These are phyloP conservation scores for Drosophila ogumai DNA, from an alignment of 1,140 invertebrate genomes.

Conservation along the genomic window DNA sequence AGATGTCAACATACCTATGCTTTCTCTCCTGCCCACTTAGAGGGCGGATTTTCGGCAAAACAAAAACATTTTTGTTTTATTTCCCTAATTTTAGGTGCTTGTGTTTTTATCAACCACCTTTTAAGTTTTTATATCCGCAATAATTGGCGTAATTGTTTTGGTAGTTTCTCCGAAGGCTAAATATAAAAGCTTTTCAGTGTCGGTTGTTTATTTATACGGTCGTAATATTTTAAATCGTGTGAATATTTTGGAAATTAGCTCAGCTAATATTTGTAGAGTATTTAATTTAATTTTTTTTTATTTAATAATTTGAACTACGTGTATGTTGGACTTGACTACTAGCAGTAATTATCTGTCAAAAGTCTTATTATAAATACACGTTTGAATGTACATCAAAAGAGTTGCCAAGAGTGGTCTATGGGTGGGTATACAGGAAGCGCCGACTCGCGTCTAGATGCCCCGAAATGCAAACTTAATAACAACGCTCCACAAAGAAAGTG, in stretches of 20 bases:
- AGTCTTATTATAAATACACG: not conserved
- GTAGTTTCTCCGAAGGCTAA: conserved; percentile 50
- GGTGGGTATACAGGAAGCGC: conserved; percentile 34
- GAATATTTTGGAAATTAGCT: not conserved
- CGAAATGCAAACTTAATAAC: conserved; percentile 70
- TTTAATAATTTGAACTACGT: not conserved
- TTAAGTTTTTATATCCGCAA: conserved; percentile 71
- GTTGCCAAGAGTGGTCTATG: conserved; percentile 55
- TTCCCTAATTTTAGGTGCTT: conserved; percentile 12
- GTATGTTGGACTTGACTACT: not conserved
- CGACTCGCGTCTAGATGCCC: conserved; percentile 32
- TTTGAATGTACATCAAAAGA: conserved; percentile 47
- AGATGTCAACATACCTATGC: conserved; percentile 65
- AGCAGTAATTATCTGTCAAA: not conserved
- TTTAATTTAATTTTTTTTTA: too few species aligned
- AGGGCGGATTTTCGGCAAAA: conserved; percentile 39
- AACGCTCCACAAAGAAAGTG: conserved; percentile 30
- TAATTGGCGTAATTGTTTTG: conserved; percentile 79
- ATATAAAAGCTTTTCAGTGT: conserved; percentile 75
- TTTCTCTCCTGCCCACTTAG: not conserved
- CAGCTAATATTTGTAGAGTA: too few species aligned
- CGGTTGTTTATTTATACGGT: conserved; percentile 4
- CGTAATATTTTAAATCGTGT: conserved; percentile 24
- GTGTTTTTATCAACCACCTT: conserved; percentile 54
- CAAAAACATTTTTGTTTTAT: conserved; percentile 65